Percentiles rank a stretch among this genome's conserved stretches.
These are phyloP conservation scores for Hydrozoanthus gracilis DNA, from an alignment of 92 coral and sea anemone genomes.

Conservation along the genomic window DNA sequence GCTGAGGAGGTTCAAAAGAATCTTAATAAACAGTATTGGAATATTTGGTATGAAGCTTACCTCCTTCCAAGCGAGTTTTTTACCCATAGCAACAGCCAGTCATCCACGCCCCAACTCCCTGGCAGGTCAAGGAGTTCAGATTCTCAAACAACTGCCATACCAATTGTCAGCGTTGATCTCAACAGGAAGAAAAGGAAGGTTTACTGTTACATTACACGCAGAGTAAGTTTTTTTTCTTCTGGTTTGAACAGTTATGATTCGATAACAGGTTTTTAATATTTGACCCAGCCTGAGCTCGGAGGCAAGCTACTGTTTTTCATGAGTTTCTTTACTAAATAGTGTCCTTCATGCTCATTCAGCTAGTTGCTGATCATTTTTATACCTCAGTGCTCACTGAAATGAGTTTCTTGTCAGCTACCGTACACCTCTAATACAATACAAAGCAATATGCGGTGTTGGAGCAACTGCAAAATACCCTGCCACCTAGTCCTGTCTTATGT, in stretches of 20 bases:
- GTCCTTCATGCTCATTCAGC: no score
- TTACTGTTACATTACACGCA: conserved; percentile 88
- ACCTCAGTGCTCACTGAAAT: no score
- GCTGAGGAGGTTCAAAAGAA: conserved; percentile 72
- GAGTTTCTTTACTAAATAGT: no score
- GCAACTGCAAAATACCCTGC: no score
- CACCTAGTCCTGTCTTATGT: no score
- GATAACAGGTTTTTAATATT: no score
- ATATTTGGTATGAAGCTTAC: conserved; percentile 90
- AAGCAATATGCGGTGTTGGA: no score
- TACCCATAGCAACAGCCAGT: conserved; percentile 25
- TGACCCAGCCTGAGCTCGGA: no score
- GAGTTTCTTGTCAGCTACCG: no score
- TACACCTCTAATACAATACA: no score
- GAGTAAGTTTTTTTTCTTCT: conserved; percentile 62
- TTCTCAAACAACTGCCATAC: background rate
- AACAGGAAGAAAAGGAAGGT: conserved; percentile 72
- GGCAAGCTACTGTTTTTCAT: no score
- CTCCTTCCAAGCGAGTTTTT: conserved; percentile 44
- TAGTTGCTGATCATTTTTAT: no score
- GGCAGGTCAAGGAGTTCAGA: conserved; percentile 8
- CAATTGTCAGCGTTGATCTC: background rate
- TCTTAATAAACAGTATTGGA: conserved; percentile 76
- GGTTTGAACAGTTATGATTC: background rate
- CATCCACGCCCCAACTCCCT: conserved; percentile 11